Evolutionary conservation across 2,888 invertebrate species (phyloP), one percentile per base, ranked within the genome.

Genomic region (Perizoma affinitatum): DNA sequence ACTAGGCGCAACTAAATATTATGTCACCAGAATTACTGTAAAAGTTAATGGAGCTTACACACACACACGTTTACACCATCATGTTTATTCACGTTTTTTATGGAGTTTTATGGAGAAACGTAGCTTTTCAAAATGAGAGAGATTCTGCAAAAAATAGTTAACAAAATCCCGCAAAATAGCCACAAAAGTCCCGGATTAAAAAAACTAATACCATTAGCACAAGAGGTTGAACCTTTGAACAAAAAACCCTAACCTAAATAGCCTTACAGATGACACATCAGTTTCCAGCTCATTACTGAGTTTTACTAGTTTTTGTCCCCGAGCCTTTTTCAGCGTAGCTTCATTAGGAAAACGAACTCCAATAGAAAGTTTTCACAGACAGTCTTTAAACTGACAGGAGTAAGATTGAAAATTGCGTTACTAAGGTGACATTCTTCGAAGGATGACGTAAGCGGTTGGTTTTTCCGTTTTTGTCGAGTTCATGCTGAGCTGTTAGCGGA

Each of bases 301-400:
- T 67, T 70, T 63, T 65, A 51, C 62, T 63, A 64, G 45, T 69
- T 65, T 69, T 69, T 67, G 64, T 64, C 62, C 62, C 60, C 55
- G 65, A 38, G 51, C 57, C 62, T 69, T 69, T 69, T 67, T 62
- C 66, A 68, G 61, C 45, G 54, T 45, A 50, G 60, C 66, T 70
- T 69, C 71, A 70, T 72, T 72, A 71, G 60, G 50, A 58, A 58
- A 55, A 48, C 59, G 54, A 61, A 54, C 50, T 11, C 43, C 48
- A 33, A 54, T 51, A 45, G 50, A 56, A 58, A 58, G 44, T 53
- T 63, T 60, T 36, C 10, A 41, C 42, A 54, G 49, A 55, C 7
- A 40, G 40, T 11, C 58, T 47, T 8, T 55, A 58, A 50, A 48
- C 41, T 38, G 6, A 46, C 5, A 35, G 58, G 36, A 11, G 22